Percentiles rank a stretch among this genome's conserved stretches.
These are phyloP conservation scores for Sorex araneus DNA, from an alignment of 2,113 vertebrate species.

Conservation along the genomic window DNA sequence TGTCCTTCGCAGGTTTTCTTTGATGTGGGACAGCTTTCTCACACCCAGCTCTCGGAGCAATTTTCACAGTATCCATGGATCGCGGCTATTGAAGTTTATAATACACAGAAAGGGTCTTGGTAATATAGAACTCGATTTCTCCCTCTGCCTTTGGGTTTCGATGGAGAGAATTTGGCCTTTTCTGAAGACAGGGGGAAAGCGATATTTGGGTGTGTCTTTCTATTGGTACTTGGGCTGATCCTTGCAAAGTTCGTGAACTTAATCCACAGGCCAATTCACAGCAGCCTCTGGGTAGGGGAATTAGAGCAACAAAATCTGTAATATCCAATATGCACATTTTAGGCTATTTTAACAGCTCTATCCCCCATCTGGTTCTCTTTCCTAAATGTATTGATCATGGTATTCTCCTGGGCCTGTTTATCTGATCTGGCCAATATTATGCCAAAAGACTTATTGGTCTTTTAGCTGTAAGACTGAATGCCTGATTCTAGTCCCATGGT, in stretches of 20 bases:
- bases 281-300: background rate
- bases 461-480: background rate
- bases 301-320: background rate
- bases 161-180: slow-evolving; percentile 48
- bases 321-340: background rate
- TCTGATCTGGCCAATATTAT: background rate
- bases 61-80: slow-evolving; percentile 66
- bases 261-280: background rate
- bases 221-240: background rate
- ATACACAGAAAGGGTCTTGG: slow-evolving; percentile 1
- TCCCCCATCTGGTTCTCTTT: slow-evolving; percentile 6
- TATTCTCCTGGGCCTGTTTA: background rate
- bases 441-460: background rate
- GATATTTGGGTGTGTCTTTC: slow-evolving; percentile 34
- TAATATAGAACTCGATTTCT: slow-evolving; percentile 33
- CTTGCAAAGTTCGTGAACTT: slow-evolving; percentile 27
- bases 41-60: slow-evolving; percentile 44
- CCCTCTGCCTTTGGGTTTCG: slow-evolving; percentile 48
- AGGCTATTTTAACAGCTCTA: background rate
- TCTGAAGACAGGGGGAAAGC: slow-evolving; percentile 39
- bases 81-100: background rate
- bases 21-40: slow-evolving; percentile 50
- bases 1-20: slow-evolving; percentile 71
- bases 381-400: background rate
- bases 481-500: background rate